A percentile compares a stretch with the other conserved stretches of the same genome.
Evolutionary conservation across 2,888 invertebrate genomes (phyloP).

Genomic region (Hypomecis atomaria): DNA sequence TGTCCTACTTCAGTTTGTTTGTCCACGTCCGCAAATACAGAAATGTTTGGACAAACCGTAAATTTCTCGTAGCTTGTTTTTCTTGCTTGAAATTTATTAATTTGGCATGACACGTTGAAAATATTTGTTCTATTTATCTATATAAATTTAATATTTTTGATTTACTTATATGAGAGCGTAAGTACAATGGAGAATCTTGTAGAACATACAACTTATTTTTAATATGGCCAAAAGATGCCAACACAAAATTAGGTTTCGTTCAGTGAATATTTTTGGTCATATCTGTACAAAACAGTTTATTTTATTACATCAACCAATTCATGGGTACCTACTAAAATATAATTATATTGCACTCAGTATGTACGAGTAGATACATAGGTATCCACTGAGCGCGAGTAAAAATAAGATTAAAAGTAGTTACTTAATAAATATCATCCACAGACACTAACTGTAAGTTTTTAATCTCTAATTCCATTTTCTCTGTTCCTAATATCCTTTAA

Average conservation of each 20-base stretch:
- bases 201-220: too few relatives aligned
- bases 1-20: constrained; percentile 67
- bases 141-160: background rate
- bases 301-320: too few relatives aligned
- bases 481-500: constrained; percentile 50
- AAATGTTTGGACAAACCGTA: constrained; percentile 34
- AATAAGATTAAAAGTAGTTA: background rate
- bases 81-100: constrained; percentile 18
- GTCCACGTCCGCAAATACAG: constrained; percentile 55
- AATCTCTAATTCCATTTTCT: constrained; percentile 39
- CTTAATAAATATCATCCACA: constrained; percentile 26
- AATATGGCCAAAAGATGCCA: too few relatives aligned
- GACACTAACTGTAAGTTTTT: constrained; percentile 23
- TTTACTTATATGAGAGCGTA: too few relatives aligned
- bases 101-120: constrained; percentile 14
- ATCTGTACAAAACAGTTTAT: too few relatives aligned
- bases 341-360: too few relatives aligned
- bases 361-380: too few relatives aligned
- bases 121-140: constrained; percentile 21
- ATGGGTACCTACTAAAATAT: too few relatives aligned
- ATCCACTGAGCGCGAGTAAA: too few relatives aligned
- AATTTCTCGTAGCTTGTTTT: constrained; percentile 25
- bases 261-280: too few relatives aligned
- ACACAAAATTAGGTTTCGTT: too few relatives aligned
- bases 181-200: too few relatives aligned